Evolutionary conservation across 2,797 vertebrate genomes (phyloP).

Genomic region (Syncerus caffer): DNA sequence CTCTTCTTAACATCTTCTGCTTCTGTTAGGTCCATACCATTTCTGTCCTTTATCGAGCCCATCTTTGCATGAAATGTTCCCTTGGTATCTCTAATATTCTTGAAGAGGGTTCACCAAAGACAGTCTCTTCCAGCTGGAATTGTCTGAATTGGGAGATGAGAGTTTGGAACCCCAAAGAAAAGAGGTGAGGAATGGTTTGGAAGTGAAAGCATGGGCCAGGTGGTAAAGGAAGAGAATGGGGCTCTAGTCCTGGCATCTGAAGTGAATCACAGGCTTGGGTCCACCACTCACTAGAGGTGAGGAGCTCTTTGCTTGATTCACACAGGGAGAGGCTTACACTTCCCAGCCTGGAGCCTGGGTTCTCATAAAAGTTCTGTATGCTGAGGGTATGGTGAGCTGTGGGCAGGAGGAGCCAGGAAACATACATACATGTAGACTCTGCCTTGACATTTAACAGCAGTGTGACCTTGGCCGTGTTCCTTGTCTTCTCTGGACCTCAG

Average conservation of each 20-base stretch:
- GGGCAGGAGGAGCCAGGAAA: neutral
- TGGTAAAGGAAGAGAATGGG: neutral
- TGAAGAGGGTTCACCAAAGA: neutral
- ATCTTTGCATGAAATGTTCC: too few relatives aligned
- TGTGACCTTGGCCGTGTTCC: neutral
- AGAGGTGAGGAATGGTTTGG: neutral
- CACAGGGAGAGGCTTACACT: neutral
- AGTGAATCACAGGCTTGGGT: neutral
- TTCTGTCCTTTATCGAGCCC: too few relatives aligned
- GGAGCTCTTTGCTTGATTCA: neutral
- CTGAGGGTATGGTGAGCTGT: neutral
- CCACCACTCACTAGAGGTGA: neutral
- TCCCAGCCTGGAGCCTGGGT: neutral
- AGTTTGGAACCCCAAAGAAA: neutral
- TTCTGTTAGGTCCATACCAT: too few relatives aligned
- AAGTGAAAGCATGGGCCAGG: neutral
- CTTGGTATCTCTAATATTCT: too few relatives aligned
- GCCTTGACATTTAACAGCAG: neutral
- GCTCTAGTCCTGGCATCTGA: neutral
- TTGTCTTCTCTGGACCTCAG: neutral
- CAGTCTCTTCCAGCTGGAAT: neutral
- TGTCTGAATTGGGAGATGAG: neutral
- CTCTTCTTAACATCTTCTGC: too few relatives aligned
- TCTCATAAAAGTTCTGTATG: neutral
- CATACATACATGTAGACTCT: neutral